Conservation (phyloP, 2,797 vertebrate genomes). For the Schizopygopsis malacanthus region DNA sequence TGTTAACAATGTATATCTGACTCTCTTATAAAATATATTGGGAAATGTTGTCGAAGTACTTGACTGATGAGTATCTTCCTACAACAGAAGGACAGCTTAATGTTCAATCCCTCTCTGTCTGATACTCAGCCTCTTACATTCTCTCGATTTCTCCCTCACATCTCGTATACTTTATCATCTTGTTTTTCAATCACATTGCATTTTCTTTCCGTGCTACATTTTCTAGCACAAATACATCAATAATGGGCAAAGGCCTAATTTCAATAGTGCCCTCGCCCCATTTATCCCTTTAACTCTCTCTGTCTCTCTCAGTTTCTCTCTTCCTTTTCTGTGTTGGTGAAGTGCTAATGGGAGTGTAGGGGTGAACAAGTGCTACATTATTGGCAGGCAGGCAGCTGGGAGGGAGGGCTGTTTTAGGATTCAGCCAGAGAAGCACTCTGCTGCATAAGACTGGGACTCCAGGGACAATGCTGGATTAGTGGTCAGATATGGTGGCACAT, state of each 20-base stretch:
- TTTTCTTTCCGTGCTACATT: neutral
- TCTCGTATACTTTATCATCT: constrained; percentile 13
- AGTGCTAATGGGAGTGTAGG: constrained; percentile 58
- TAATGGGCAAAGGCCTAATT: constrained; percentile 36
- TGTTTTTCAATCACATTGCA: constrained; percentile 16
- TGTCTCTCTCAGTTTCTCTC: constrained; percentile 14
- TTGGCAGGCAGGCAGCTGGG: constrained; percentile 67
- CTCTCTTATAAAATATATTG: constrained; percentile 5
- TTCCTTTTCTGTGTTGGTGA: constrained; percentile 45
- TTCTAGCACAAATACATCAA: constrained; percentile 3
- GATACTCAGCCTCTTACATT: constrained; percentile 17
- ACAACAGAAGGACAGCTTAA: constrained; percentile 21
- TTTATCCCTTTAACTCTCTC: constrained; percentile 23
- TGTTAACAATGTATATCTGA: neutral
- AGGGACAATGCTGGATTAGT: constrained; percentile 50
- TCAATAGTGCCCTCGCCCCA: constrained; percentile 18
- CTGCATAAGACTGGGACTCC: constrained; percentile 57
- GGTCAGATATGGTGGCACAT: constrained; percentile 50
- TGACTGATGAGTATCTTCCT: constrained; percentile 35
- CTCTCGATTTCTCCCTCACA: constrained; percentile 3
- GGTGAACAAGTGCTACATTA: constrained; percentile 66
- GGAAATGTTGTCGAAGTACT: constrained; percentile 8
- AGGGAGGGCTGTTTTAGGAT: constrained; percentile 59
- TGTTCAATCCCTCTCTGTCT: constrained; percentile 33
- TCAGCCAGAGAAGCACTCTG: constrained; percentile 57